Evolutionary conservation across 2,888 invertebrate species (phyloP).

Genomic region (Harpalus rubripes): DNA sequence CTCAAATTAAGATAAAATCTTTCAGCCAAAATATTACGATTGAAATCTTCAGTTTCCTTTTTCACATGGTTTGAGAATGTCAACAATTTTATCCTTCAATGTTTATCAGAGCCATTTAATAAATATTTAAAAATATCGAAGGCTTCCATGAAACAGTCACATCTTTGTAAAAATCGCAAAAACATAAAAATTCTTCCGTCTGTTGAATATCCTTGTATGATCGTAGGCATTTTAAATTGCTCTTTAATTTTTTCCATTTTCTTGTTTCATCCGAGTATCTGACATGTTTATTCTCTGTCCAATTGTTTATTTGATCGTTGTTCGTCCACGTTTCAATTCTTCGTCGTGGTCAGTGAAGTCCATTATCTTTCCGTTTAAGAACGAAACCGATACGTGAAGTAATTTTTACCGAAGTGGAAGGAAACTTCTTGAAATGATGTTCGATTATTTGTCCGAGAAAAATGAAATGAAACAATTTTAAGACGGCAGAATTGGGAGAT

Average conservation of each 20-base stretch:
- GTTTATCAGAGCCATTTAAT: not conserved
- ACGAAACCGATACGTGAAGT: slow-evolving; percentile 2
- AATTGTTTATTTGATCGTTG: slow-evolving; percentile 46
- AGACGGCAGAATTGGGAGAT: too few species aligned
- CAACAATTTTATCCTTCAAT: slow-evolving; percentile 12
- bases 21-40: not conserved
- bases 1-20: not conserved
- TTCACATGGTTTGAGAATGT: not conserved
- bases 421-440: not conserved
- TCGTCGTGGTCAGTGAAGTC: not conserved
- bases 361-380: slow-evolving; percentile 21
- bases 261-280: slow-evolving; percentile 15
- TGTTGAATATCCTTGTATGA: slow-evolving; percentile 45
- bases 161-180: slow-evolving; percentile 1
- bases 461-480: too few species aligned
- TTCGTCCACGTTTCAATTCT: slow-evolving; percentile 27
- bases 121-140: slow-evolving; percentile 43
- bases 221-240: slow-evolving; percentile 53
- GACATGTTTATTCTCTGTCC: slow-evolving; percentile 50
- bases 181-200: slow-evolving; percentile 32
- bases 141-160: slow-evolving; percentile 30
- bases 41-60: not conserved
- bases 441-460: too few species aligned
- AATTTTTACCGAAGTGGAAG: slow-evolving; percentile 20
- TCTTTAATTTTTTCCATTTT: slow-evolving; percentile 47